Evolutionary conservation across 2,888 invertebrate species (phyloP), one percentile per base, ranked within the genome.

Genomic region (Anodontia alba): DNA sequence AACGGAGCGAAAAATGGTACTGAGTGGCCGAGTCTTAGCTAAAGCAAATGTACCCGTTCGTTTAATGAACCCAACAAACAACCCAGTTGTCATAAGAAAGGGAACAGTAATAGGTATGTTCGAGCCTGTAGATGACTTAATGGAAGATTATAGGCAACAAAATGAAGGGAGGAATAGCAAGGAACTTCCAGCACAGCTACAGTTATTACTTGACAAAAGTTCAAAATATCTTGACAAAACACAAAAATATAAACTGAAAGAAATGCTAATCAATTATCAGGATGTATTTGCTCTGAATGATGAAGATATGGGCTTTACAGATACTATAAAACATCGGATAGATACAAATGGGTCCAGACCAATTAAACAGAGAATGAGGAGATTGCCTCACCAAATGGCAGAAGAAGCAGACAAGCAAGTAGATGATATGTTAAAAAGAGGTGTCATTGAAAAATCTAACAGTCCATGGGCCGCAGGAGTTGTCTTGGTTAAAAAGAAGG

Each of bases 391-490:
- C 17, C 26, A 62, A 17, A 73, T 69, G 38, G 54, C 31, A 23
- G 51, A 70, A 29, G 73, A 78, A 68, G 68, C 43, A 38, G 78
- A 78, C 38, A 78, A 78, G 31, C 62, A 67, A n/a, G 33, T 78
- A 17, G 43, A 73, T 29, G 71, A 73, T 33, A 57, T 57, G 57
- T 29, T 57, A 29, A 57, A n/a, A n/a, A n/a, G n/a, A n/a, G n/a
- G n/a, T n/a, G n/a, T n/a, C n/a, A n/a, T n/a, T n/a, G n/a, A n/a
- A 57, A 57, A 70, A 31, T 67, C 46, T 49, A 74, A 74, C 12
- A 74, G 51, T 46, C 74, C 74, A 46, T 74, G 74, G 74, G 66
- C 74, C 15, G 62, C 67, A 29, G 69, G 69, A 20, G 54, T 76
- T 36, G 69, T 51, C 17, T 74, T 74, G 17, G 74, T 74, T 3